Evolutionary conservation across 1,140 invertebrate genomes (phyloP), one percentile per base, ranked within the genome.

Genomic region (Diachasmimorpha longicaudata): DNA sequence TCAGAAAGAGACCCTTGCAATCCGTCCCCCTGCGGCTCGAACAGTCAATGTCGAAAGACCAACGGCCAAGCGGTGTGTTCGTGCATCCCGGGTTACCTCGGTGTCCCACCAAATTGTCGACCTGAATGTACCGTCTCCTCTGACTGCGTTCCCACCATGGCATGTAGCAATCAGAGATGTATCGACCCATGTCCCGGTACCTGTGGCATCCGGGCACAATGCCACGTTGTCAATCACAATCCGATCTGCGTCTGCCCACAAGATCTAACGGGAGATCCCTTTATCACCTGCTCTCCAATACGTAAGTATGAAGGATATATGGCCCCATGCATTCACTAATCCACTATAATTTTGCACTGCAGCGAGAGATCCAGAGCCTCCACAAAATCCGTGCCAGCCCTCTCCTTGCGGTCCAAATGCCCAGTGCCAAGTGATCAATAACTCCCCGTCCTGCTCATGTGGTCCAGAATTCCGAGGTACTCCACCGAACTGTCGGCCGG

Each of bases 101-200:
- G 96, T 19, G 91, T 91, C 48, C 95, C 95, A 52, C 94, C 94
- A 23, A 90, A 90, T 21, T 95, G 94, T 85, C 89, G 92, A 81
- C 92, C 93, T 16, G 93, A 93, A 86, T 95, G 94, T 85, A 87
- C 92, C 5, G 84, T 92, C 0, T 93, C 91, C 79, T 92, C 92
- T 0, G 94, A 95, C 79, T 95, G 94, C 85, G 79, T 90, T 11
- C 85, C 90, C 66, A 91, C 90, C 78, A 89, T 90, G 85, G 92
- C 94, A n/a, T 96, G 94, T 80, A 89, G 92, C 14, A 93, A 92
- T 83, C 92, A 94, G 77, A 93, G 92, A 87, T 96, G 94, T 83
- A 87, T 84, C 37, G 91, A 95, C 86, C 94, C 95, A 48, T 96
- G 95, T 84, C 89, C 92, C 72, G 91, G 93, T 69, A 92, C 93